Conservation (phyloP, 1,140 invertebrate species). For the Brachionus calyciflorus region DNA sequence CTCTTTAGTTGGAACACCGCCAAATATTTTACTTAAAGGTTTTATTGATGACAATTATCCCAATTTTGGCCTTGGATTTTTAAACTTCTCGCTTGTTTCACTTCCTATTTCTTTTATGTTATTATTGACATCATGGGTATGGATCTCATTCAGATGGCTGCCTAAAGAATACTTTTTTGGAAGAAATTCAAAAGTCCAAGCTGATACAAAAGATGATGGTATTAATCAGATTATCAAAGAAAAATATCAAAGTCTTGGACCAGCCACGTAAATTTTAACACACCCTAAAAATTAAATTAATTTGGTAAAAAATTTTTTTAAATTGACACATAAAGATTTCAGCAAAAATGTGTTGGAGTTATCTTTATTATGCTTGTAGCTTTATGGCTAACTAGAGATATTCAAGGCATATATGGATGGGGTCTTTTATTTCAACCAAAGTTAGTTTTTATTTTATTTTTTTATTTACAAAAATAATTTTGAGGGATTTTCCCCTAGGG, state of each 20-base stretch:
- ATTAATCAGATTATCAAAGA: too few species aligned
- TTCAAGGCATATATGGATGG: conserved; percentile 78
- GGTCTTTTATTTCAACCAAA: conserved; percentile 54
- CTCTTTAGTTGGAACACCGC: conserved; percentile 76
- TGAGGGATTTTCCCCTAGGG: too few species aligned
- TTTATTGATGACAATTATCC: conserved; percentile 63
- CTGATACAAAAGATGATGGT: too few species aligned
- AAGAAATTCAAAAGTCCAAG: too few species aligned
- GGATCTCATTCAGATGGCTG: background rate
- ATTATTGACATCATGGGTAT: background rate
- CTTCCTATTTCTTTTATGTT: conserved; percentile 16
- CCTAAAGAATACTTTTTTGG: conserved; percentile 59
- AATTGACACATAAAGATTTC: conserved; percentile 59
- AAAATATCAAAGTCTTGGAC: too few species aligned
- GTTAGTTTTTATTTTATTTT: background rate
- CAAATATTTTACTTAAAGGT: conserved; percentile 77
- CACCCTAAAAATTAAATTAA: too few species aligned
- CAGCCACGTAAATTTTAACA: too few species aligned
- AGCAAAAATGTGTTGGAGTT: conserved; percentile 72
- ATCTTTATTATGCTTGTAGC: conserved; percentile 75
- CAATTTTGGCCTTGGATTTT: background rate
- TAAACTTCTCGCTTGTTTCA: background rate
- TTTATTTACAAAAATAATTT: too few species aligned
- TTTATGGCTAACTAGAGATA: conserved; percentile 82
- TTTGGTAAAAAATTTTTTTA: too few species aligned